Evolutionary conservation across 2,797 vertebrate species (phyloP), one percentile per base, ranked within the genome.

Genomic region (Muscicapa comitata): DNA sequence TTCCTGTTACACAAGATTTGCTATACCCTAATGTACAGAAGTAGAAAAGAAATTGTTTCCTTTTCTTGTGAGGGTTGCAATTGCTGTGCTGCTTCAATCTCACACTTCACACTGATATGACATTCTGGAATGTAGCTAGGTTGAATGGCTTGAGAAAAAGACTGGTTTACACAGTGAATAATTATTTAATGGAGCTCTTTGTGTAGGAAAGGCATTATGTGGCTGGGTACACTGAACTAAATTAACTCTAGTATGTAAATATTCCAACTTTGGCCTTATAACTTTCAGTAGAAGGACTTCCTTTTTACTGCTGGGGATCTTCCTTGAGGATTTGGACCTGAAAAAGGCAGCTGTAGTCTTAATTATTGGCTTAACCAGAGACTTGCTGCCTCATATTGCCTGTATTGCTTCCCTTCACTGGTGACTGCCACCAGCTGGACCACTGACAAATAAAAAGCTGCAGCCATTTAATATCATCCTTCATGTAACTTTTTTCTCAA

Each of bases 1-100:
- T 96, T 97, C 83, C 97, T 97, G 97, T 98, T 98, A 97, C 97
- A 96, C 97, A 97, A 96, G 94, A 97, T 96, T 97, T 97, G 94
- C 95, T 96, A 93, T 95, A 93, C 72, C 47, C 68, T 95, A 91
- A 95, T 65, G 55, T 84, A 90, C 42, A 94, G 92, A 96, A 83
- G 75, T 83, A 91, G 58, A 83, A 96, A 94, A 90, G 94, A 94
- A 94, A 95, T 95, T 93, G 91, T 94, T 96, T 95, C 61, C 43
- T 94, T 95, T 95, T 92, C 95, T 96, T 93, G 65, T 53, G 66
- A 90, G 58, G 26, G 47, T 86, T 93, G 31, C 89, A 93, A 81
- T 92, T 86, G 85, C 86, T 79, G 17, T 90, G 71, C 89, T 80
- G 65, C 89, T 83, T 93, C 94, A 88, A 7, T 96, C 91, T 96